phyloP scores from a whole-genome alignment of 2,113 vertebrate genomes.

The Phaethon lepturus region DNA sequence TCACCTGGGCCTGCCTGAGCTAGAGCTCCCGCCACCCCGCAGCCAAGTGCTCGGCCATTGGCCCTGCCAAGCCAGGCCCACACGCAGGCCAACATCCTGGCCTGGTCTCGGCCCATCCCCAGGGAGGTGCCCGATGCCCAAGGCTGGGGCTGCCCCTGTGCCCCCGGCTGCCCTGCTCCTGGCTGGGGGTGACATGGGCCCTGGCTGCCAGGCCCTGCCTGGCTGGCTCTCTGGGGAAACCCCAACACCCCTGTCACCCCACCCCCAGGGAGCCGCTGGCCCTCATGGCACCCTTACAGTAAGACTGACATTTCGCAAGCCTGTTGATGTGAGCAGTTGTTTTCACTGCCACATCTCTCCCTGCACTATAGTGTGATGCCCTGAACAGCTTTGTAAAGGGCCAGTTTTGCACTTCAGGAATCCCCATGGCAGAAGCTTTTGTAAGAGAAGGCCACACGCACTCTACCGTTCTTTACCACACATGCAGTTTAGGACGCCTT shows the following conservation, averaged over 20 bases:
- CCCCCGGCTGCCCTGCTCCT: background rate
- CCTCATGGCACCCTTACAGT: fast-evolving
- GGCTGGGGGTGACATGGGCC: background rate
- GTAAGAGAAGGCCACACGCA: background rate
- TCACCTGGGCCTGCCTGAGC: fast-evolving
- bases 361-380: background rate
- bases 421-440: background rate
- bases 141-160: background rate
- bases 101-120: background rate
- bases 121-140: fast-evolving
- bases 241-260: fast-evolving
- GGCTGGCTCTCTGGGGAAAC: fast-evolving
- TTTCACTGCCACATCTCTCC: background rate
- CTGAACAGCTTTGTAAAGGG: background rate
- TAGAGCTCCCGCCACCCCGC: fast-evolving
- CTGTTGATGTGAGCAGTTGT: background rate
- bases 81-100: fast-evolving
- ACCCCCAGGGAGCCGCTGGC: fast-evolving
- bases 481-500: background rate
- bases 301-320: background rate
- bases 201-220: background rate
- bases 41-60: too few relatives aligned
- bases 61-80: background rate
- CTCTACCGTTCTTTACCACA: background rate
- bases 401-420: background rate